phyloP scores from a whole-genome alignment of 2,113 vertebrate genomes.

The Psophia crepitans region DNA sequence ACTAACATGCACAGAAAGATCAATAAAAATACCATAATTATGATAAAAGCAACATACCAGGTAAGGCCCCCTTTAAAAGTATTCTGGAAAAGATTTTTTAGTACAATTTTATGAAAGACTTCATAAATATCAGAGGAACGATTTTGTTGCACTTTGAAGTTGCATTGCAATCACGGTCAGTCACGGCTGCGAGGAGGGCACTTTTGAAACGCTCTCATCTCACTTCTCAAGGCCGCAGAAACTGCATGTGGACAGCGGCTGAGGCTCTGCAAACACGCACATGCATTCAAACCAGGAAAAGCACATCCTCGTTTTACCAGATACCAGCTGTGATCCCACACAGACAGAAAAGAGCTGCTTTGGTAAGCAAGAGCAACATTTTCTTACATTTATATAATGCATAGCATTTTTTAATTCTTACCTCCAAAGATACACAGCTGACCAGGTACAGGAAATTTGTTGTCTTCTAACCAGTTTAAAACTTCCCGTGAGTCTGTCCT shows the following conservation, averaged over 20 bases:
- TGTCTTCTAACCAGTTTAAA: slow-evolving; percentile 7
- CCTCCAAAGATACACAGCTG: slow-evolving; percentile 49
- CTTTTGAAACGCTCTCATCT: neutral
- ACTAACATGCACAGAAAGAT: neutral
- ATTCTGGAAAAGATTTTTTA: neutral
- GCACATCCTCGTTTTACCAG: neutral
- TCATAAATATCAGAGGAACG: neutral
- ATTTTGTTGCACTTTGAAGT: neutral
- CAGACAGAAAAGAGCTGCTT: neutral
- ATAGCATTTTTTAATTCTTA: slow-evolving; percentile 46
- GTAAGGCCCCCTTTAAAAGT: neutral
- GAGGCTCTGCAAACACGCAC: neutral
- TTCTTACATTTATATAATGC: neutral
- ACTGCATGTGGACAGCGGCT: too few species aligned
- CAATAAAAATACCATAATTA: neutral
- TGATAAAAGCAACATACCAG: neutral
- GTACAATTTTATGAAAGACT: neutral
- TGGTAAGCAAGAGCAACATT: neutral
- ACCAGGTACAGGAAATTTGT: neutral
- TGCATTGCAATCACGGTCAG: neutral
- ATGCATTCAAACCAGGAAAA: neutral
- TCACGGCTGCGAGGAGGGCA: neutral
- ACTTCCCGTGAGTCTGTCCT: neutral
- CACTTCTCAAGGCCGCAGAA: neutral
- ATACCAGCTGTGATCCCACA: neutral